These are phyloP conservation scores for Halcyon smyrnensis DNA, from an alignment of 2,797 vertebrate species.

Conservation along the genomic window DNA sequence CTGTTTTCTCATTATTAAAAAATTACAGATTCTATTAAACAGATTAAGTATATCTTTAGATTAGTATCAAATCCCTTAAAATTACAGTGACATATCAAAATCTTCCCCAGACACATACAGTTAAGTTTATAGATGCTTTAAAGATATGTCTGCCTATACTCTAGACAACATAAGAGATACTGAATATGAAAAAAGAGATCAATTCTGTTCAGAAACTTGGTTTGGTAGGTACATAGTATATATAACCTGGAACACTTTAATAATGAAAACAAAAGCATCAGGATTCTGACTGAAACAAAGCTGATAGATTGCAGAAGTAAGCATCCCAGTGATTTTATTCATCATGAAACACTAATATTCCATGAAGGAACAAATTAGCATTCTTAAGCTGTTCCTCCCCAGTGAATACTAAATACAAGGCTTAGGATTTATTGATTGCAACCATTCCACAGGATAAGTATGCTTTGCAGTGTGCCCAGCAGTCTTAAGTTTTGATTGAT, in stretches of 20 bases:
- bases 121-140: not conserved
- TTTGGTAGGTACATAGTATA: not conserved
- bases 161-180: not conserved
- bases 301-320: not conserved
- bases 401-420: not conserved
- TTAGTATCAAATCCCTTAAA: not conserved
- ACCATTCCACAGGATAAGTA: not conserved
- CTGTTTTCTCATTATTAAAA: not conserved
- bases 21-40: not conserved
- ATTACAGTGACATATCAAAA: not conserved
- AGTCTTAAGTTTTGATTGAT: conserved; percentile 20
- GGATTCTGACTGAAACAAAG: not conserved
- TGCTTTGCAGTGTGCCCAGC: not conserved
- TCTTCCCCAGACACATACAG: not conserved
- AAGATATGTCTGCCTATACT: not conserved
- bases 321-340: not conserved
- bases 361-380: conserved; percentile 9
- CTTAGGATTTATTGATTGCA: conserved; percentile 28
- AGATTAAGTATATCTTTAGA: not conserved
- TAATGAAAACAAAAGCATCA: not conserved
- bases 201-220: not conserved
- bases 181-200: not conserved
- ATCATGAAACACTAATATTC: not conserved
- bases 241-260: not conserved
- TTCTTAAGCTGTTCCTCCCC: conserved; percentile 2